Evolutionary conservation across 64 coral and sea anemone genomes (phyloP), one percentile per base, ranked within the genome.

Genomic region (Stylophora pistillata): DNA sequence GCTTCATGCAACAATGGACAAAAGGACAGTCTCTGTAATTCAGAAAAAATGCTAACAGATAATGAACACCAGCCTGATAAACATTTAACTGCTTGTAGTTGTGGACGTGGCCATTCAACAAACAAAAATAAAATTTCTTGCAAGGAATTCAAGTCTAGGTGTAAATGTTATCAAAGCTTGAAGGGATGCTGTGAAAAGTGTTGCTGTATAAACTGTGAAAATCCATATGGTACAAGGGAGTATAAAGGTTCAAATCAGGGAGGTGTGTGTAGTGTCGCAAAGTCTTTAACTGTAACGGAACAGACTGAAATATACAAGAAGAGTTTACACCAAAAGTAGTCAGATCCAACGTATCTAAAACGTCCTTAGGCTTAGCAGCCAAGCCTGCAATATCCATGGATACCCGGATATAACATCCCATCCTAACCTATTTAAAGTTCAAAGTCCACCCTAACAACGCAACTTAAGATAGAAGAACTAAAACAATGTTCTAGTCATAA

Each of bases 41-140:
- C n/a, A n/a, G n/a, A n/a, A n/a, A 74, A 29, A 10, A 12, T 34
- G n/a, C 9, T 34, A 74, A 9, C 72, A 29, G 20, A 74, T 11
- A 29, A 10, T 7, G 56, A 26, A 74, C 9, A 12, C 72, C 9
- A 74, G 21, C 32, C 72, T 11, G 7, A 9, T 74, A 21, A 74
- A 21, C 9, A 74, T 20, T 10, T 20, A 74, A 9, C 32, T 9
- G 7, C 32, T 10, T 74, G 72, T 74, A 74, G 72, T 34, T 74
- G 72, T 74, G 72, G 72, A 26, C 72, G 72, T 74, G 72, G 72
- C 9, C 72, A 74, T 74, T 74, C 72, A 11, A 74, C 72, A 74
- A 74, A 34, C 72, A 74, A 74, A 21, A 20, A 29, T 12, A 74
- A 74, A 34, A 29, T 74, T 9, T 74, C 20, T 34, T 74, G 72